Percentiles rank a stretch among this genome's conserved stretches.
Conservation (phyloP, 2,797 vertebrate genomes). For the Chaenodraco wilsoni region DNA sequence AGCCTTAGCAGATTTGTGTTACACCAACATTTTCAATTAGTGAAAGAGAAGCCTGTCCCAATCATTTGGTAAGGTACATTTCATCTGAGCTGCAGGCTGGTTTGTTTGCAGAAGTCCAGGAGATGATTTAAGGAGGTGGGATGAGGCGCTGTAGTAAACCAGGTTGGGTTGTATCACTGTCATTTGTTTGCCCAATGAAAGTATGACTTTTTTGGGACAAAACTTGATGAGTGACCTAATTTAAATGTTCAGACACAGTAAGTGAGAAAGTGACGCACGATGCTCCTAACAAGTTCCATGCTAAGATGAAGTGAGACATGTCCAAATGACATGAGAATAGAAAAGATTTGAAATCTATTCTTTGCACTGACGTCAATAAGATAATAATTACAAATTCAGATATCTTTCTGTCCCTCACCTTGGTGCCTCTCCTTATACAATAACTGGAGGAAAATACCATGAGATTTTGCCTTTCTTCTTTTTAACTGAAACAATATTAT, state of each 20-base stretch:
- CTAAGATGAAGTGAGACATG: not conserved
- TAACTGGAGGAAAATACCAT: not conserved
- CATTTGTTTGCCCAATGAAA: constrained; percentile 36
- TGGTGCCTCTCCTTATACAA: not conserved
- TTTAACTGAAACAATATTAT: not conserved
- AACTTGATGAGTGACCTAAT: not conserved
- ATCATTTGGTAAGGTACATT: constrained; percentile 6
- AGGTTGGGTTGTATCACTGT: constrained; percentile 10
- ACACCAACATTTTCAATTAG: constrained; percentile 25
- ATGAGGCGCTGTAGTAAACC: constrained; percentile 21
- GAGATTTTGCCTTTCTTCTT: not conserved
- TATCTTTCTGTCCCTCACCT: not conserved
- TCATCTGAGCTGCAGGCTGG: constrained; percentile 11
- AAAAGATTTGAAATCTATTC: not conserved
- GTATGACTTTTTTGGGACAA: not conserved
- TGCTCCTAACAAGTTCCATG: not conserved
- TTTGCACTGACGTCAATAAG: not conserved
- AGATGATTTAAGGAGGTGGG: constrained; percentile 47
- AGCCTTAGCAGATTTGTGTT: constrained; percentile 24
- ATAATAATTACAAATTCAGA: not conserved
- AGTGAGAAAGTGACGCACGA: constrained; percentile 7
- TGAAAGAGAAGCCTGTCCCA: not conserved
- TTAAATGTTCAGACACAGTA: not conserved
- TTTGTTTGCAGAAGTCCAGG: constrained; percentile 15
- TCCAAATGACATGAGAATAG: not conserved